Base-by-base conservation (phyloP, 37 sponge, comb jelly and placozoan species). In the Geodia barretti region DNA sequence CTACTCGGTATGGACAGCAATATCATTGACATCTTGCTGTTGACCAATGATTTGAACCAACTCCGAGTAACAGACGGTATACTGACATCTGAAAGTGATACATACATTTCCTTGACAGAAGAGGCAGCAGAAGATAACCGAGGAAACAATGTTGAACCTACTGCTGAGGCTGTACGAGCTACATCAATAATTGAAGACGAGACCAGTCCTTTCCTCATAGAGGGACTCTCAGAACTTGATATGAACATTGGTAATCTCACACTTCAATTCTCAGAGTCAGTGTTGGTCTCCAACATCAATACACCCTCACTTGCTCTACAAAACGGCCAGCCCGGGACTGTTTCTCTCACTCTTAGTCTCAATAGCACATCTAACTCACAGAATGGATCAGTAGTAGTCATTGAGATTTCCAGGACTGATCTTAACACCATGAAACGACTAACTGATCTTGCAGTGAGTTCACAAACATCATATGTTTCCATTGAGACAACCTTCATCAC, bases 211-310 rank as follows among this genome's bases (percentile, higher is more conserved):
- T 60, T 78, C 31, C 40, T 96, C n/a, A 47, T 47, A 47, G 54
- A 47, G 7, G 79, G 41, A 25, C 79, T 30, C 36, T 67, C 64
- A 25, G 79, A 64, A 40, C 73, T 96, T 28, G 97, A 96, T 59
- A 30, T 96, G 60, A 79, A 96, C 75, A 73, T 33, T 73, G 89
- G 89, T 28, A 82, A 73, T 29, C 83, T 96, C 60, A 91, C 92
- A 37, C 75, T 96, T 32, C 76, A 59, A 33, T 96, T 96, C 77
- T 76, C 84, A 36, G 97, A 96, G 71, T 72, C 89, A 68, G 94
- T 96, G 2, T 67, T 72, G 5, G 71, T 80, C 20, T 30, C 33
- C 37, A 78, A 86, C 32, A 68, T 96, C 17, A 72, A 88, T 75
- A 62, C 77, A 20, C 61, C 89, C 23, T 60, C 79, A 11, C 75